Evolutionary conservation across 2,113 vertebrate genomes (phyloP), one percentile per base, ranked within the genome.

Genomic region (Hemiprocne comata): DNA sequence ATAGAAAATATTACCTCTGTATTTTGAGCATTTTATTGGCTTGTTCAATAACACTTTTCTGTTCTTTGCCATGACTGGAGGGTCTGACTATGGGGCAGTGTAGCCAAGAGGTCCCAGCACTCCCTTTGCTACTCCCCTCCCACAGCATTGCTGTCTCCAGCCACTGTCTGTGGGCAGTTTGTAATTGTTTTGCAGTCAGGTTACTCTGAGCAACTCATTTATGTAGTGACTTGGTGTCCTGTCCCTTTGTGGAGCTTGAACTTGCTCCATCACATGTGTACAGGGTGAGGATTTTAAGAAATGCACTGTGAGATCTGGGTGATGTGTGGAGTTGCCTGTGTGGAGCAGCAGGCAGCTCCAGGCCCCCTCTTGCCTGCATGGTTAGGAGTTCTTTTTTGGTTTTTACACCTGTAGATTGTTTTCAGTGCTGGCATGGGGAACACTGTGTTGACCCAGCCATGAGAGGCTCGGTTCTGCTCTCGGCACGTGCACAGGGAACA

Each of bases 241-340:
- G 4, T 29, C 21, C 53, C 44, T 25, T 11, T 0, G 8, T 15
- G 72, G 34, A 40, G 69, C 55, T 23, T 34, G 73, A 34, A 23
- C 31, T 66, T 33, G n/a, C 12, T 50, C 6, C 51, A 7, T 34
- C 24, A 1, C 6, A 0, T 0, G 0, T 7, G 2, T 1, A 2
- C 0, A 0, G 16, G 19, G 33, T 0, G 1, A 46, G 58, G 29
- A 66, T 13, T 5, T 26, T 2, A 8, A 57, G 29, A n/a, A 9
- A 5, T 0, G 18, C n/a, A 0, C 2, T 4, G 9, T 0, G 51
- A 33, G 33, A 15, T 50, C 46, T 29, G 64, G 0, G 2, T 26
- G 85, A 20, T 1, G 8, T 1, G 8, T n/a, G 73, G 50, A 26
- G 23, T 3, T 66, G 55, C 44, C 13, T 7, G 51, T 0, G 0